Evolutionary conservation across 2,797 vertebrate species (phyloP).

Genomic region (Remorina albescens): DNA sequence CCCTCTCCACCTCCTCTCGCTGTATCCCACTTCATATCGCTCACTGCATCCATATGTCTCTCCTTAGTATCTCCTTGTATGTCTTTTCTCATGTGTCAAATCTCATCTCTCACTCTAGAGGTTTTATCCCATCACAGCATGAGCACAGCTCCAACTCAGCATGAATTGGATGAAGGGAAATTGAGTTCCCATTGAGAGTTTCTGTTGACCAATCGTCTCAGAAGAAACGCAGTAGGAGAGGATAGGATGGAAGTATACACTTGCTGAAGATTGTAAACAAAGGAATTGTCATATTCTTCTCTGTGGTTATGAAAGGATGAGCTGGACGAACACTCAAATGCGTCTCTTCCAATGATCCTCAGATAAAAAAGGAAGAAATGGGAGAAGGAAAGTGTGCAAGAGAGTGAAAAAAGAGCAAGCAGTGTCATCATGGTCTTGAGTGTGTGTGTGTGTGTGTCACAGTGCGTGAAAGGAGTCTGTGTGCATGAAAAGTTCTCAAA

Average conservation of each 20-base stretch:
- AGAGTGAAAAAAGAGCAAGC: slow-evolving; percentile 35
- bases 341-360: slow-evolving; percentile 13
- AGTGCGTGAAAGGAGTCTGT: slow-evolving; percentile 7
- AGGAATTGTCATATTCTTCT: slow-evolving; percentile 42
- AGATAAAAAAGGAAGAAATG: slow-evolving; percentile 11
- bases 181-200: slow-evolving; percentile 61
- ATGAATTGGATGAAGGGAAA: slow-evolving; percentile 76
- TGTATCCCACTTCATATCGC: slow-evolving; percentile 29
- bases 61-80: slow-evolving; percentile 27
- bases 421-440: slow-evolving; percentile 60
- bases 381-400: slow-evolving; percentile 6
- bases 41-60: slow-evolving; percentile 43
- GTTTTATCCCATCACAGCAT: slow-evolving; percentile 54
- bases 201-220: slow-evolving; percentile 52
- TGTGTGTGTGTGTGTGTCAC: slow-evolving; percentile 3
- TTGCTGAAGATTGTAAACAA: slow-evolving; percentile 49
- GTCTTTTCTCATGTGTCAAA: slow-evolving; percentile 63
- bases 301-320: slow-evolving; percentile 18
- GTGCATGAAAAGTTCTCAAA: slow-evolving; percentile 40
- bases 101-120: slow-evolving; percentile 53
- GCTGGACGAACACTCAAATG: slow-evolving; percentile 6
- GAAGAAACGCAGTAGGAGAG: slow-evolving; percentile 35
- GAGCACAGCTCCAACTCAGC: slow-evolving; percentile 63
- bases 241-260: slow-evolving; percentile 31
- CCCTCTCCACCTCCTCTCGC: slow-evolving; percentile 1